Evolutionary conservation across 2,888 invertebrate species (phyloP), one percentile per base, ranked within the genome.

Genomic region (Drosophila histrio): DNA sequence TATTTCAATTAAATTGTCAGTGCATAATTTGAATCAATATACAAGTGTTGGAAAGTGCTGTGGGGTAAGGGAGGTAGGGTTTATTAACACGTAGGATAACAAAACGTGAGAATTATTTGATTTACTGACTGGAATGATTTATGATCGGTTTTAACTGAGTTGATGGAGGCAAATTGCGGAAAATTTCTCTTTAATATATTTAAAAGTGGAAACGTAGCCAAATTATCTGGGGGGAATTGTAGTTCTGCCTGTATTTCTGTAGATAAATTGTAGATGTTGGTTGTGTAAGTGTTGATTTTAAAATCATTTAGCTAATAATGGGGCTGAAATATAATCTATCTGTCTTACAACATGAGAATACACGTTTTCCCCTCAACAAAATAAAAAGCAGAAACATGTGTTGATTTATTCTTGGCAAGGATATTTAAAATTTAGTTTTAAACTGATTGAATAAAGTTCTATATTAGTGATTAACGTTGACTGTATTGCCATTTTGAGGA

Each of bases 1-100:
- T 79, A 85, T 85, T 82, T 82, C 75, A 82, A 85, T 82, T 82
- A 82, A 77, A 77, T 82, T 77, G 82, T 77, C 77, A 85, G 72
- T 84, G 84, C 72, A 73, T 79, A 74, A 74, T 75, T 65, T 71
- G 32, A 67, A 62, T 77, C 61, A 58, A 53, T 66, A 49, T 3
- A 36, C 24, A 19, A 30, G 9, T 43, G 19, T 38, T 38, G 41
- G 15, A 36, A 19, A 38, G 22, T 61, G 61, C 15, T 52, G 47
- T 7, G 21, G 36, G 22, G 32, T 26, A 22, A 30, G 21, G 22
- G 32, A 13, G 21, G 28, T 9, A n/a, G 8, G 44, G 17, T 57
- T 68, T 62, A 80, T 80, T 82, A 70, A 72, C 75, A 57, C 68
- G 59, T 47, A 54, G 63, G 52, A 59, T 52, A 56, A 38, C 34